Conservation (phyloP, 2,888 invertebrate genomes). For the Coecobrya sp. region DNA sequence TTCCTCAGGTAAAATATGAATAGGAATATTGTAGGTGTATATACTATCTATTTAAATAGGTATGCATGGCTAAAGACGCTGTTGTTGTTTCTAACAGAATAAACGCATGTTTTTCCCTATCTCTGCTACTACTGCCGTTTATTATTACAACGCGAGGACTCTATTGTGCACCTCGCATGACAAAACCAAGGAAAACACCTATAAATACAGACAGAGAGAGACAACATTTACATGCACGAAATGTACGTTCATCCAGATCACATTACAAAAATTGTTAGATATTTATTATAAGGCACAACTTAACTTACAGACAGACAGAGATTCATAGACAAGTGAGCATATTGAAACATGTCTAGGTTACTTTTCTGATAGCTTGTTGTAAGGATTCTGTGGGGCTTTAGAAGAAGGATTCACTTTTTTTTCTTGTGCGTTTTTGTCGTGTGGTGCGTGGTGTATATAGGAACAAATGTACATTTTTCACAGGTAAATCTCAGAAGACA, state of each 20-base stretch:
- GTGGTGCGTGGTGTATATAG: not conserved
- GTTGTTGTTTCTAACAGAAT: conserved; percentile 41
- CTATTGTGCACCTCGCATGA: conserved; percentile 3
- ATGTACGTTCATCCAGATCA: conserved; percentile 45
- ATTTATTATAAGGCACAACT: too few relatives aligned
- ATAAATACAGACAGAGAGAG: not conserved
- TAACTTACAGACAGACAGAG: conserved; percentile 20
- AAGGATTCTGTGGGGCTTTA: not conserved
- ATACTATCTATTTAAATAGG: conserved; percentile 14
- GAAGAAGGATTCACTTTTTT: not conserved
- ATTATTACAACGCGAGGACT: not conserved
- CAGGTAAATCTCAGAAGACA: conserved; percentile 75
- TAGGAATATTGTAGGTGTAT: too few relatives aligned
- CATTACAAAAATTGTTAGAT: conserved; percentile 10
- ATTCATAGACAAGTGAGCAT: conserved; percentile 41
- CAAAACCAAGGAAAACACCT: conserved; percentile 18
- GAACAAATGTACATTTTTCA: conserved; percentile 15
- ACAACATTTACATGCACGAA: not conserved
- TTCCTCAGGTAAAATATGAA: too few relatives aligned
- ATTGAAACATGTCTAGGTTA: not conserved
- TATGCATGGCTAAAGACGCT: not conserved
- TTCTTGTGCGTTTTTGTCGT: not conserved
- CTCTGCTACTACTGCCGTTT: not conserved
- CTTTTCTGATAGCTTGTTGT: conserved; percentile 6
- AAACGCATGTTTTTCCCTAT: not conserved